Evolutionary conservation across 2,797 vertebrate species (phyloP).

Genomic region (Ibycter americanus): DNA sequence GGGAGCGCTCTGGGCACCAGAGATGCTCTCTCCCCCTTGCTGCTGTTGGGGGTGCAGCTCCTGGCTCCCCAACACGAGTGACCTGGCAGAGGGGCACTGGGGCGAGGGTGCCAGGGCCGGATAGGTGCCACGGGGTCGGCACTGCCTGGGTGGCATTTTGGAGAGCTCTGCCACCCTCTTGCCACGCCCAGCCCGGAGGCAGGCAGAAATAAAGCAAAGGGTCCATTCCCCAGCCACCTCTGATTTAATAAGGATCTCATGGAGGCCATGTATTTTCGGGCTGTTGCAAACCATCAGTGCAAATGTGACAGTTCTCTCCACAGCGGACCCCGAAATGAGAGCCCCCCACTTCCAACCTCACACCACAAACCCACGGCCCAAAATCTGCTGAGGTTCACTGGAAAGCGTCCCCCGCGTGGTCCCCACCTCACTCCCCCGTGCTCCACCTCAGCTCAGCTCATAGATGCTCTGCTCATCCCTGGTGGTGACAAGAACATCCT

Average conservation of each 20-base stretch:
- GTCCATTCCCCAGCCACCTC: not conserved
- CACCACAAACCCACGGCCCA: not conserved
- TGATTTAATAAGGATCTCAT: conserved; percentile 3
- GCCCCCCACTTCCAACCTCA: not conserved
- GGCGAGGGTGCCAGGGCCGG: not conserved
- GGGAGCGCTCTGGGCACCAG: not conserved
- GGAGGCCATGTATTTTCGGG: not conserved
- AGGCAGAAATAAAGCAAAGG: not conserved
- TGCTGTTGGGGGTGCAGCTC: not conserved
- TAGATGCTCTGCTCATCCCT: not conserved
- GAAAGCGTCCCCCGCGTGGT: accelerated
- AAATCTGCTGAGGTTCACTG: not conserved
- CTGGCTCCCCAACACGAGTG: accelerated
- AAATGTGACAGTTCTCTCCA: not conserved
- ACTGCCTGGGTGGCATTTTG: not conserved
- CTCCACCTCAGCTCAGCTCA: not conserved
- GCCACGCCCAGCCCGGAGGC: not conserved
- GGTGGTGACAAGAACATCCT: conserved; percentile 68
- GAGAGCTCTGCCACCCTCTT: not conserved
- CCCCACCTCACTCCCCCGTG: accelerated
- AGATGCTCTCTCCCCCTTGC: not conserved
- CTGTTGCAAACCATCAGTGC: not conserved
- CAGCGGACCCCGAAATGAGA: not conserved
- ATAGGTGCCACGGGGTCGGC: accelerated
- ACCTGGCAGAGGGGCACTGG: accelerated